Percentiles rank a stretch among this genome's conserved stretches.
phyloP scores from a whole-genome alignment of 1,140 invertebrate species.

The Streblospio benedicti region DNA sequence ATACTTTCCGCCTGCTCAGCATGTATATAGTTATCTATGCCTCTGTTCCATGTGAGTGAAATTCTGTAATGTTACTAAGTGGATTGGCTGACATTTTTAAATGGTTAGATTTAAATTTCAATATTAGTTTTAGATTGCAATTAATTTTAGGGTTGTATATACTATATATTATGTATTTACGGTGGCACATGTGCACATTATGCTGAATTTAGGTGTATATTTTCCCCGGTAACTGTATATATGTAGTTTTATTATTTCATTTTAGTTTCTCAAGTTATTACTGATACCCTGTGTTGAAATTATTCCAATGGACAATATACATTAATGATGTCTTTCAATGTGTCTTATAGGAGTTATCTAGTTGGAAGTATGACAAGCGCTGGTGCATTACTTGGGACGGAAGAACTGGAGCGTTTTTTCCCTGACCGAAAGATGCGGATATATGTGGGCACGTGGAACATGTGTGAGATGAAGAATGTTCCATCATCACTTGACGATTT shows the following conservation, averaged over 20 bases:
- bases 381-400: conserved; percentile 59
- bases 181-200: not conserved
- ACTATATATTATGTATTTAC: not conserved
- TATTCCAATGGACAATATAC: not conserved
- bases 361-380: conserved; percentile 23
- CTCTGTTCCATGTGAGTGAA: too few relatives aligned
- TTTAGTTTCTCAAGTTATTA: not conserved
- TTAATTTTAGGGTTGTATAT: too few relatives aligned
- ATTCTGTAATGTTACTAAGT: too few relatives aligned
- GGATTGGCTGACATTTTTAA: too few relatives aligned
- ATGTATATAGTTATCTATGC: too few relatives aligned
- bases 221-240: not conserved
- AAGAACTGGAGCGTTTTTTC: conserved; percentile 75
- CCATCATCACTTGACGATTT: conserved; percentile 64
- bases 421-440: conserved; percentile 73
- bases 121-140: too few relatives aligned
- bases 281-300: not conserved
- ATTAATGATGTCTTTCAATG: not conserved
- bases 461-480: conserved; percentile 65
- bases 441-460: conserved; percentile 92
- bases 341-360: conserved; percentile 27
- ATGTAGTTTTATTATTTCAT: not conserved
- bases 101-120: too few relatives aligned
- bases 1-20: too few relatives aligned
- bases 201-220: not conserved